These are phyloP conservation scores for Drosophila limbata DNA, from an alignment of 2,888 invertebrate genomes.

Conservation along the genomic window DNA sequence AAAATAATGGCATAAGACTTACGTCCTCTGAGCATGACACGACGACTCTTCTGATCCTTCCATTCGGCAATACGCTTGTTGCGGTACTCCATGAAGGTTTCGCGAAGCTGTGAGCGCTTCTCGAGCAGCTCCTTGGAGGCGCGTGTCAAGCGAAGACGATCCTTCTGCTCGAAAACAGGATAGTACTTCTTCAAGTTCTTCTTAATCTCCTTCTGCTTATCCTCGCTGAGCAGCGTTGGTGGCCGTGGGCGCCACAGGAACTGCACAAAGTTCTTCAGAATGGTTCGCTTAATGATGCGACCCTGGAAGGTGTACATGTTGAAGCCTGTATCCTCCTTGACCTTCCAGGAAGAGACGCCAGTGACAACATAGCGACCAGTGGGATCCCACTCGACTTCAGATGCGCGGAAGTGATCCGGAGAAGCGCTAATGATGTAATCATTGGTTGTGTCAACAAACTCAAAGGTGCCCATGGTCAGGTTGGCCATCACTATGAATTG, in stretches of 20 bases:
- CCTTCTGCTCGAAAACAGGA: slow-evolving; percentile 97
- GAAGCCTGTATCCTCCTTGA: slow-evolving; percentile 96
- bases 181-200: slow-evolving; percentile 99
- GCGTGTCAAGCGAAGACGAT: slow-evolving; percentile 95
- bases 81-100: slow-evolving; percentile 93
- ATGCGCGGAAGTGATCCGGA: slow-evolving; percentile 96
- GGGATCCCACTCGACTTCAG: slow-evolving; percentile 99
- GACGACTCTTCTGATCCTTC: slow-evolving; percentile 91
- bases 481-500: slow-evolving; percentile 98
- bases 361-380: slow-evolving; percentile 99
- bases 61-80: slow-evolving; percentile 91
- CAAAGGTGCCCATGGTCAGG: slow-evolving; percentile 94
- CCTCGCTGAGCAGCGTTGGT: slow-evolving; percentile 91
- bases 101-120: slow-evolving; percentile 94
- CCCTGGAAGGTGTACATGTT: slow-evolving; percentile 99
- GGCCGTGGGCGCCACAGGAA: slow-evolving; percentile 98
- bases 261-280: slow-evolving; percentile 97
- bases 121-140: slow-evolving; percentile 98
- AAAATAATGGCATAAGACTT: slow-evolving; percentile 84
- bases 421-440: slow-evolving; percentile 98
- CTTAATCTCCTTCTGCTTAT: slow-evolving; percentile 97
- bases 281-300: slow-evolving; percentile 90
- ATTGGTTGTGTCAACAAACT: slow-evolving; percentile 96
- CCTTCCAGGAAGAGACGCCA: slow-evolving; percentile 97
- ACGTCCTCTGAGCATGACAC: slow-evolving; percentile 95